Conservation (phyloP, 1,140 invertebrate genomes). For the Chelonus insularis region DNA sequence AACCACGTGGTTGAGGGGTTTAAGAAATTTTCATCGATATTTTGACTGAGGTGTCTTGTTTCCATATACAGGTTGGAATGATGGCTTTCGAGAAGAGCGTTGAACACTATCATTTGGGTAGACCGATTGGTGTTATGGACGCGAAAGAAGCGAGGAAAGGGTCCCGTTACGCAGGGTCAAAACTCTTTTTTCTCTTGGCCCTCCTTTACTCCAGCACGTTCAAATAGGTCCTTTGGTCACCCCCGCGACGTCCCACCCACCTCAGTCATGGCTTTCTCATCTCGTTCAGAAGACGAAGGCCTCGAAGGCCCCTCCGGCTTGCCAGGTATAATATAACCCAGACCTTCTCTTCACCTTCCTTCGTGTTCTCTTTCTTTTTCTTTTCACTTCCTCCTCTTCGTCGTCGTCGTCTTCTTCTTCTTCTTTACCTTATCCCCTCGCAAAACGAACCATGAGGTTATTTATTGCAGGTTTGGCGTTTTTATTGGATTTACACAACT, state of each 20-base stretch:
- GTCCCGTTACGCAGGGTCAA: slow-evolving; percentile 58
- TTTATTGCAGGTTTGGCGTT: slow-evolving; percentile 55
- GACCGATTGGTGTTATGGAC: slow-evolving; percentile 49
- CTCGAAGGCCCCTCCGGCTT: background rate
- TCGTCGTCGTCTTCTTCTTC: slow-evolving; percentile 9
- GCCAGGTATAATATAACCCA: slow-evolving; percentile 52
- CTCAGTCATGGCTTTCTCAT: slow-evolving; percentile 15
- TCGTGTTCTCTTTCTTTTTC: slow-evolving; percentile 21
- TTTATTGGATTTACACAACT: slow-evolving; percentile 59
- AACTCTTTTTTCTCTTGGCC: slow-evolving; percentile 40
- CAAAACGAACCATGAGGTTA: slow-evolving; percentile 47
- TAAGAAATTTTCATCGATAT: background rate
- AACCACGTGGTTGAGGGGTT: background rate
- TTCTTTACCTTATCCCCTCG: background rate
- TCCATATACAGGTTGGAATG: slow-evolving; percentile 35
- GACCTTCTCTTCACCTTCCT: slow-evolving; percentile 23
- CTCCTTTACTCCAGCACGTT: slow-evolving; percentile 28
- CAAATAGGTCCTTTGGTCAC: background rate
- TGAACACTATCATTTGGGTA: slow-evolving; percentile 50
- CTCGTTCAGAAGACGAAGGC: slow-evolving; percentile 18
- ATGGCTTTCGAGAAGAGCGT: slow-evolving; percentile 14
- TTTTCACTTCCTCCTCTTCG: slow-evolving; percentile 12
- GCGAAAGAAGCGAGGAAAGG: slow-evolving; percentile 53
- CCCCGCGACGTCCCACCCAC: slow-evolving; percentile 8
- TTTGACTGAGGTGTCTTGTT: slow-evolving; percentile 45